Percentiles rank a stretch among this genome's conserved stretches.
These are phyloP conservation scores for Scatophagus argus DNA, from an alignment of 2,113 vertebrate species.

Conservation along the genomic window DNA sequence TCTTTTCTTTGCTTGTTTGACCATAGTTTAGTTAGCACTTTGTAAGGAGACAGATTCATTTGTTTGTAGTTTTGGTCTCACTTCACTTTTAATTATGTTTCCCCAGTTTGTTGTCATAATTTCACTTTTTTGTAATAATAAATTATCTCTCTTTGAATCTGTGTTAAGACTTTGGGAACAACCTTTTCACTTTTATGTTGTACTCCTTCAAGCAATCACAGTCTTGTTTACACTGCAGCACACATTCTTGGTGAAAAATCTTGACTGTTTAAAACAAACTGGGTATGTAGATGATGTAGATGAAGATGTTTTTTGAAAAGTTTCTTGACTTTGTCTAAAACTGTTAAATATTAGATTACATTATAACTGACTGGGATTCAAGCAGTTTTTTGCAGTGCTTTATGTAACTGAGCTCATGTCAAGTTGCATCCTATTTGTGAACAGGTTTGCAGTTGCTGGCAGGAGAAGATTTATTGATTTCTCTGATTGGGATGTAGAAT, in stretches of 20 bases:
- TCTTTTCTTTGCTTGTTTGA: neutral
- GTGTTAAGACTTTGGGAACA: neutral
- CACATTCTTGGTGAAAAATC: neutral
- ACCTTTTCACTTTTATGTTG: neutral
- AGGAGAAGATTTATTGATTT: neutral
- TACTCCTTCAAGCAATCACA: neutral
- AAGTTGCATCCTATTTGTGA: neutral
- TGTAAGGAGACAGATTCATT: neutral
- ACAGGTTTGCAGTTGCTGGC: neutral
- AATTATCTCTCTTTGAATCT: neutral
- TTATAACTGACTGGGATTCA: neutral
- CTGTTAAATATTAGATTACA: neutral
- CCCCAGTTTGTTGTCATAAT: neutral
- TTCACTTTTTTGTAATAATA: neutral
- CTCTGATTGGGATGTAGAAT: neutral
- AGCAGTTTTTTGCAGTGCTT: neutral
- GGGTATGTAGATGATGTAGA: neutral
- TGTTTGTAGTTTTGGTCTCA: neutral
- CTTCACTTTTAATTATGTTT: neutral
- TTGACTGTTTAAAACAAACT: neutral
- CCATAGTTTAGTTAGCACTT: neutral
- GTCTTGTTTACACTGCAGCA: too few relatives aligned
- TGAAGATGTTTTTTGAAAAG: neutral
- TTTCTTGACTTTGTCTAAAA: conserved; percentile 4
- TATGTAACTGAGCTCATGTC: neutral